phyloP scores from a whole-genome alignment of 2,113 vertebrate genomes.

The Monopterus albus region DNA sequence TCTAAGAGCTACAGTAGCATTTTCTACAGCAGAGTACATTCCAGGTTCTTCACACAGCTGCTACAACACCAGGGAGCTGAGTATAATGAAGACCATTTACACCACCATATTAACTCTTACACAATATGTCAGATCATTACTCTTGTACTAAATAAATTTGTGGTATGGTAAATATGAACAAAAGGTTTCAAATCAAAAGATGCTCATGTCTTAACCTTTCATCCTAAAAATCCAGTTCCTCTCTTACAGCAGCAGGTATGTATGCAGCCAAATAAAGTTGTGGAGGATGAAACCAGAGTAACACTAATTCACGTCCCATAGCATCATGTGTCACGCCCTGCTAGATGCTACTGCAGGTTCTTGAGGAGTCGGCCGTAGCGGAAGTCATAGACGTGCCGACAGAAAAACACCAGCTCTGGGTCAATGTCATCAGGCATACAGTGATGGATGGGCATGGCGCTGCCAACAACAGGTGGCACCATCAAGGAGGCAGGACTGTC shows the following conservation, averaged over 20 bases:
- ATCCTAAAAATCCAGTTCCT: constrained; percentile 34
- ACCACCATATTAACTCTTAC: constrained; percentile 41
- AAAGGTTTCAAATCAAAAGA: constrained; percentile 45
- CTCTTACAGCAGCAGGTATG: constrained; percentile 46
- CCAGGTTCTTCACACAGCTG: constrained; percentile 63
- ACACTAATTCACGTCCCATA: constrained; percentile 23
- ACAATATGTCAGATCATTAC: constrained; percentile 46
- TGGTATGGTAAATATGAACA: constrained; percentile 37
- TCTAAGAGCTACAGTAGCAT: constrained; percentile 69
- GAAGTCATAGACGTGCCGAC: constrained; percentile 99
- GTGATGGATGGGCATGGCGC: constrained; percentile 92
- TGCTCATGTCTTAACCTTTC: constrained; percentile 30
- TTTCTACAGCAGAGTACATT: constrained; percentile 68
- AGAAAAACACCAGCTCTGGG: constrained; percentile 96
- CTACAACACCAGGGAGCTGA: constrained; percentile 55
- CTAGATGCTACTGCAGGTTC: constrained; percentile 92
- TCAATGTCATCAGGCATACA: constrained; percentile 95
- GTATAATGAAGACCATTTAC: constrained; percentile 49
- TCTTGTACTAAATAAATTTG: constrained; percentile 44
- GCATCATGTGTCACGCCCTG: constrained; percentile 6
- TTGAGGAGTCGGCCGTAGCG: constrained; percentile 97
- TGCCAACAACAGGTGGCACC: constrained; percentile 91
- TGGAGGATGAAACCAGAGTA: constrained; percentile 29
- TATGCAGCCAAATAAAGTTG: constrained; percentile 32
- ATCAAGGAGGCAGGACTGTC: constrained; percentile 84